Percentiles rank a stretch among this genome's conserved stretches.
These are phyloP conservation scores for Melanerpes aurifrons DNA, from an alignment of 2,113 vertebrate species.

Conservation along the genomic window DNA sequence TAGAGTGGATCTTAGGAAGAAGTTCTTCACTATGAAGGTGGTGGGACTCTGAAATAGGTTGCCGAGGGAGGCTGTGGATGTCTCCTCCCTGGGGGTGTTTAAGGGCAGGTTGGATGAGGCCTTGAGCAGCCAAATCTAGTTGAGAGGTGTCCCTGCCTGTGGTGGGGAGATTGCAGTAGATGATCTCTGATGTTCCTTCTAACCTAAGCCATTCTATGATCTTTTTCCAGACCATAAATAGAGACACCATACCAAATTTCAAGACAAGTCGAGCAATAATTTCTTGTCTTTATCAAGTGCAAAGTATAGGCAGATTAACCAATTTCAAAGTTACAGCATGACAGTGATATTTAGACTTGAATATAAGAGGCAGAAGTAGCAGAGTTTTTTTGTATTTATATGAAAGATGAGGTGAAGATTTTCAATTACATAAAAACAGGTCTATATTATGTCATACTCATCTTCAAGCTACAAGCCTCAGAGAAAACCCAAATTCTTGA, in stretches of 20 bases:
- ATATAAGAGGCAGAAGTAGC: background rate
- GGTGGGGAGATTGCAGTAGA: too few species aligned
- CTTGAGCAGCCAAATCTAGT: too few species aligned
- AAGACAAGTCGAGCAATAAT: background rate
- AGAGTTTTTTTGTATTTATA: background rate
- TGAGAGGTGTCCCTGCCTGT: too few species aligned
- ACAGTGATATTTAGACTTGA: background rate
- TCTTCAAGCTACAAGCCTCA: background rate
- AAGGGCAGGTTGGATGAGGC: too few species aligned
- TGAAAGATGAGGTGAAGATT: background rate
- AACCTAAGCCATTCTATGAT: too few species aligned
- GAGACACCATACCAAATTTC: background rate
- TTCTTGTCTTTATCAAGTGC: background rate
- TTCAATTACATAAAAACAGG: background rate
- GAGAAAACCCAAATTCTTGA: background rate
- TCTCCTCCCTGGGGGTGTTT: too few species aligned
- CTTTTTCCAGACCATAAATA: background rate
- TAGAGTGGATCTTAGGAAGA: too few species aligned
- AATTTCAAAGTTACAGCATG: background rate
- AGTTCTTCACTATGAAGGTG: too few species aligned
- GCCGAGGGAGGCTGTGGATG: too few species aligned
- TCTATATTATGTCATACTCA: background rate
- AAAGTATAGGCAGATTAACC: background rate
- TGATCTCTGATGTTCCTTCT: too few species aligned
- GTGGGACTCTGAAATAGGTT: too few species aligned